Percentiles rank a stretch among this genome's conserved stretches.
These are phyloP conservation scores for Porites divaricata DNA, from an alignment of 92 coral and sea anemone genomes.

Conservation along the genomic window DNA sequence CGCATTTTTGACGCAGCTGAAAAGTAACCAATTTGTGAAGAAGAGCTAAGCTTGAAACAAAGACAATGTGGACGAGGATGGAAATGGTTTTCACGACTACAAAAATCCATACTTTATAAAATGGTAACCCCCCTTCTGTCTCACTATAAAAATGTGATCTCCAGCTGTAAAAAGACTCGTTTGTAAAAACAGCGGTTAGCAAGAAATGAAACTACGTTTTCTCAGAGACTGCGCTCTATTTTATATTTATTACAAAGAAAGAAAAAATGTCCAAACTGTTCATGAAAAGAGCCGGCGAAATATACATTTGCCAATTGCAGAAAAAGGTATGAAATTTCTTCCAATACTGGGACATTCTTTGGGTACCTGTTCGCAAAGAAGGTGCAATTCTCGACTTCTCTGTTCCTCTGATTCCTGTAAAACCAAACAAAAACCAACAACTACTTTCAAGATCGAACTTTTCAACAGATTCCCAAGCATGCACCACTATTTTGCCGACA, in stretches of 20 bases:
- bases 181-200: no score
- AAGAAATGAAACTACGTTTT: no score
- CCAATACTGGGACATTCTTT: not conserved
- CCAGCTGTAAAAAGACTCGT: no score
- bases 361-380: constrained; percentile 94
- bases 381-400: constrained; percentile 86
- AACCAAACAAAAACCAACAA: not conserved
- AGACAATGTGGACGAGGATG: not conserved
- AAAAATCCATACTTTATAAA: no score
- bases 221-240: no score
- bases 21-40: constrained; percentile 7
- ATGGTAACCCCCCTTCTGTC: no score
- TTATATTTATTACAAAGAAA: no score
- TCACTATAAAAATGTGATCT: no score
- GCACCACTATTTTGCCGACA: no score
- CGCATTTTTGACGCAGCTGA: constrained; percentile 97
- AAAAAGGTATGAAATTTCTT: no score
- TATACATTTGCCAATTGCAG: not conserved
- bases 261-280: not conserved
- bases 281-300: not conserved
- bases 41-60: not conserved
- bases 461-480: no score
- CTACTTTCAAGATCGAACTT: no score
- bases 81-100: not conserved
- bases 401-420: constrained; percentile 97